phyloP scores from a whole-genome alignment of 1,140 invertebrate genomes.

The Harpegnathos saltator region DNA sequence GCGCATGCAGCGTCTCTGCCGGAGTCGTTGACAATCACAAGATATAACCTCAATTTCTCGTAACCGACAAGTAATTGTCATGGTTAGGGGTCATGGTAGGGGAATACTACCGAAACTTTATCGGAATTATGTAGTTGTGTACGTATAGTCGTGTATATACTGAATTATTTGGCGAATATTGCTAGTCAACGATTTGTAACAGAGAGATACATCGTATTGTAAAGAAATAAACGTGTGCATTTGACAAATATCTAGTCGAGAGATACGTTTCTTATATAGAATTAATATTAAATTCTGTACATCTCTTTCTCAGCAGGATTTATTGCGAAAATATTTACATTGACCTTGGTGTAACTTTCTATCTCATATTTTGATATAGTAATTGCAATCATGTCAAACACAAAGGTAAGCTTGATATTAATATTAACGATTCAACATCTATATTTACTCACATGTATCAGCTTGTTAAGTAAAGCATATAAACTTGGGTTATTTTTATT shows the following conservation, averaged over 20 bases:
- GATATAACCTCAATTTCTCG: constrained; percentile 46
- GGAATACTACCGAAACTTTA: no score
- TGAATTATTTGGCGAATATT: background rate
- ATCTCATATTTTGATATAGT: background rate
- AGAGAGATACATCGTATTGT: no score
- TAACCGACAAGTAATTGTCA: background rate
- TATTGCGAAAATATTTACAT: background rate
- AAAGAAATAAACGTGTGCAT: no score
- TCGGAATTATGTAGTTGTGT: no score
- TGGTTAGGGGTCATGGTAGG: no score
- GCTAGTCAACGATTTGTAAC: no score
- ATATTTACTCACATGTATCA: background rate
- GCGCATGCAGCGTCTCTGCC: constrained; percentile 6
- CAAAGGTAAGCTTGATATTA: constrained; percentile 46
- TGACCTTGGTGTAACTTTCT: background rate
- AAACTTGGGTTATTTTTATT: constrained; percentile 52
- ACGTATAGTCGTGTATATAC: background rate
- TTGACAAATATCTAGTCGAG: no score
- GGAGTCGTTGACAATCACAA: background rate
- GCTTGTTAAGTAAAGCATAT: background rate
- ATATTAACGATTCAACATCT: background rate
- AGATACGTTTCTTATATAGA: no score
- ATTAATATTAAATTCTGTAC: background rate
- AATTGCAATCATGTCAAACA: constrained; percentile 45
- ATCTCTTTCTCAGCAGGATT: background rate